Evolutionary conservation across 2,888 invertebrate species (phyloP).

Genomic region (Pachycephus smyrnensis): DNA sequence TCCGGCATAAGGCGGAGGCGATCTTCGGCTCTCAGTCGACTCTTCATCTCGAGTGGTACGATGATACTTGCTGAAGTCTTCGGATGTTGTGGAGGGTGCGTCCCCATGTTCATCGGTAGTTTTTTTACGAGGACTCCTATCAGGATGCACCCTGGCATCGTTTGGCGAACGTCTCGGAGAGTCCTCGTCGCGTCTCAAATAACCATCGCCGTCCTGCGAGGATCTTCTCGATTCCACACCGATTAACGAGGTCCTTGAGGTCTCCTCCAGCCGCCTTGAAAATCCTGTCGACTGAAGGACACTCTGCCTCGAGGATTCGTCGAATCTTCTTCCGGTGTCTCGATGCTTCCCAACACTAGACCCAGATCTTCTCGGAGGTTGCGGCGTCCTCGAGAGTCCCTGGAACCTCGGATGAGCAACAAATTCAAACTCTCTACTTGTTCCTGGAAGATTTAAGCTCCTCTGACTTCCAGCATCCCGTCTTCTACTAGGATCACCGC

Average conservation of each 20-base stretch:
- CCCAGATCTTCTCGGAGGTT: conserved; percentile 44
- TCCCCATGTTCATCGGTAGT: neutral
- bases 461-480: conserved; percentile 45
- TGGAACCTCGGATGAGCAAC: conserved; percentile 24
- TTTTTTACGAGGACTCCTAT: neutral
- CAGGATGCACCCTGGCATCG: neutral
- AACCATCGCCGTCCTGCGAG: neutral
- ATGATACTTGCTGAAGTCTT: neutral
- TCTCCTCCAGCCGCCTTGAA: neutral
- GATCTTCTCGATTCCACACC: neutral
- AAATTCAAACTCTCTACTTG: conserved; percentile 31
- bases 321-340: conserved; percentile 9
- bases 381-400: conserved; percentile 45
- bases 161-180: neutral
- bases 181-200: neutral
- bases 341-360: neutral
- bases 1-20: conserved; percentile 30
- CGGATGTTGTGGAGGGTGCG: neutral
- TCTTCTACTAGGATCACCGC: conserved; percentile 41
- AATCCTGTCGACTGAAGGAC: neutral
- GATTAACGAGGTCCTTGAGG: conserved; percentile 16
- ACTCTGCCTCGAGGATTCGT: conserved; percentile 20
- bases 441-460: conserved; percentile 46
- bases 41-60: neutral
- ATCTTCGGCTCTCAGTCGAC: conserved; percentile 14